Evolutionary conservation across 2,113 vertebrate species (phyloP), one percentile per base, ranked within the genome.

Genomic region (Pholis gunnellus): DNA sequence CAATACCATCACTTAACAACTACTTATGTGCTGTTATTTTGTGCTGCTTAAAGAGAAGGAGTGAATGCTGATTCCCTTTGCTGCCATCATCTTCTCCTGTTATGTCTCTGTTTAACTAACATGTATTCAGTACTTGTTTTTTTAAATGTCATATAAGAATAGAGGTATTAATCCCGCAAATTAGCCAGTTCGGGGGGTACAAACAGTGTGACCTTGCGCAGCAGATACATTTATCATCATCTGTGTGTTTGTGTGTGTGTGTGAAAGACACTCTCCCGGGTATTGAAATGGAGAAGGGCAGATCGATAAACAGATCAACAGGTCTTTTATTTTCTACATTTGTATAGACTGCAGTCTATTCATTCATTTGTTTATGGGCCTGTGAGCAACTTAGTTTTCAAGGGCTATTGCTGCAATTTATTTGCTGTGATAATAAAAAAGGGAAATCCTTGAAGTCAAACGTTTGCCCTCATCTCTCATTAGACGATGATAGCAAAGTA

Each of bases 1-100:
- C 78, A n/a, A 42, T 87, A 42, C 52, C 52, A 67, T 81, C 63
- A 60, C 68, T 83, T 74, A 40, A 25, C 56, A 65, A n/a, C 36
- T 42, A 18, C 81, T 70, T 68, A 9, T 61, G 18, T 42, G 57
- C 60, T 80, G 75, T 60, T 64, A 71, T 83, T 72, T n/a, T 36
- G 15, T n/a, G 34, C 5, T 10, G 13, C 40, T 78, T 22, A 42
- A 15, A 75, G 40, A 52, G 17, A 22, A 3, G 52, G n/a, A 66
- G 36, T 46, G 34, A 56, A 25, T 56, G 17, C 66, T 22, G 20
- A 27, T 59, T 71, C 34, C 59, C 61, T 68, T 68, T 10, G 40
- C n/a, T 66, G 54, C 25, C 17, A 50, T 67, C 1, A n/a, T 65
- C 38, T 22, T 42, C 10, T 22, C 4, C 31, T 20, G 31, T 27